Base-by-base conservation (phyloP, 2,888 invertebrate species). In the Lasioglossum lativentre region DNA sequence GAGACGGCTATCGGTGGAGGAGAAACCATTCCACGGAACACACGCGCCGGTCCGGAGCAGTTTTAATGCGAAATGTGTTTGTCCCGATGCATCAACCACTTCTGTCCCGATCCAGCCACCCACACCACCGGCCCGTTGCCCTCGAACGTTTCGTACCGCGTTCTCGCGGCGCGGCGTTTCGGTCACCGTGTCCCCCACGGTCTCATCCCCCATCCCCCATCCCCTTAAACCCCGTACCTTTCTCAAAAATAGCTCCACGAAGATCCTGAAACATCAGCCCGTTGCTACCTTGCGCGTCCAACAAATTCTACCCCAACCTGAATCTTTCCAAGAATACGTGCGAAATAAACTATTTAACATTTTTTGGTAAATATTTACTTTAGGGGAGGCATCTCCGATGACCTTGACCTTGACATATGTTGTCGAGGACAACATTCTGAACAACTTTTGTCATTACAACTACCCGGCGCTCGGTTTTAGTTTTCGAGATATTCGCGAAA, bases 51-150 rank as follows among this genome's bases (percentile, higher is more conserved):
- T 87, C 34, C 90, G 85, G 88, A 87, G 85, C 92, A 89, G 91
- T 92, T 92, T 91, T 91, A 91, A 91, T 91, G 91, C 90, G 89
- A 89, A 92, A 92, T 92, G 92, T 91, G 91, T 92, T 92, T 92
- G 92, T 92, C 88, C 92, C 92, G 80, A 92, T 92, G 90, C 91
- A 91, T 92, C 92, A 91, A 88, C 90, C 90, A 89, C 91, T 92
- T 92, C 89, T 90, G 88, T 89, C 84, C 88, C 88, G 90, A 89
- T 88, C 88, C 86, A 71, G 75, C 75, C 74, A 23, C 89, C 80
- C 88, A 78, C 78, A 73, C 85, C 80, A 72, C 45, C 78, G 80
- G 72, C 84, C 74, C 76, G 84, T 56, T 82, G 85, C 85, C 85
- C 89, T 82, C 83, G 82, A 87, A 84, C 87, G 82, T 84, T 88